Evolutionary conservation across 2,888 invertebrate species (phyloP), one percentile per base, ranked within the genome.

Genomic region (Rhagophthalmus giganteus): DNA sequence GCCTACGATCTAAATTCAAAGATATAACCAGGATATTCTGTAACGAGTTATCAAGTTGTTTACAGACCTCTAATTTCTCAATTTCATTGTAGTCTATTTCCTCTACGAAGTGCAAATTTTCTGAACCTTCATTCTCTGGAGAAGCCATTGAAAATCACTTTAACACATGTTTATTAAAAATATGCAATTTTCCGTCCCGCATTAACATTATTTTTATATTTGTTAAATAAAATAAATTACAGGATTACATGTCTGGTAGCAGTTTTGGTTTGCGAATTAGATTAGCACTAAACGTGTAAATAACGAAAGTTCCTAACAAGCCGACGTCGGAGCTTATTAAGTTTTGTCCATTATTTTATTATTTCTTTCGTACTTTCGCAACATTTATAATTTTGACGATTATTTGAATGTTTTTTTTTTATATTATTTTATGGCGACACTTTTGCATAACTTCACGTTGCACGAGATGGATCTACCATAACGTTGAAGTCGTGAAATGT

Each of bases 1-100:
- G 16, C 94, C 94, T 60, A 93, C 88, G 74, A 90, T 84, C 92
- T 93, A 76, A 16, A n/a, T n/a, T n/a, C n/a, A n/a, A n/a, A n/a
- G 71, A 67, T 57, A 30, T 58, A 55, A 34, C 10, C 14, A 41
- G 44, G 32, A 38, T 24, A 26, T 10, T 37, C 34, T 13, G 10
- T 5, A 37, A 24, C 5, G 10, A 2, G 10, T 16, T 2, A 5
- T 2, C 5, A 42, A 28, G 27, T 35, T 41, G 41, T 48, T 10
- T 48, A 9, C 9, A 76, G 79, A 87, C 88, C 83, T 85, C 81
- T 75, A 86, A 77, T 68, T 82, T 81, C 71, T 83, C 79, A 72
- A 89, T 87, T 78, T 88, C 88, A 77, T 79, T 80, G 74, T 84
- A 85, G 76, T 88, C 82, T 73, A 89, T 88, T 79, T 88, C 87